Conservation (phyloP, 2,888 invertebrate species). For the Andrena fulva region DNA sequence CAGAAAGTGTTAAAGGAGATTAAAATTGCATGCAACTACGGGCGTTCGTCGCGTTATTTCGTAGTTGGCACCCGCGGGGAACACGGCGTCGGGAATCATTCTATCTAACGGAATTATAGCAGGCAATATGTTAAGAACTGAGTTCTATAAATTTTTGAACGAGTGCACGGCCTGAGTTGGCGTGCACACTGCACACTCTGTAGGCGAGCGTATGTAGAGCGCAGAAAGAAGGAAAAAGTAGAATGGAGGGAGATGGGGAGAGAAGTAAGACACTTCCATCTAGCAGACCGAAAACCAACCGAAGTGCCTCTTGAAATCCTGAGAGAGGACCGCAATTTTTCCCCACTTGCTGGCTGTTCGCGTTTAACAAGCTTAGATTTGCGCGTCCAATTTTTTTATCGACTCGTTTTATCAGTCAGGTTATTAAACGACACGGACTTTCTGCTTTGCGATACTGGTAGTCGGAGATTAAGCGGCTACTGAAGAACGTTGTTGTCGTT, state of each 20-base stretch:
- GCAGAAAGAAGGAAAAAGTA: slow-evolving; percentile 8
- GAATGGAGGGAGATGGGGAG: slow-evolving; percentile 3
- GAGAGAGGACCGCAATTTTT: slow-evolving; percentile 29
- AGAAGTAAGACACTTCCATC: slow-evolving; percentile 38
- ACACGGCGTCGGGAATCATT: too few relatives aligned
- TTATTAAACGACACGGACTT: neutral
- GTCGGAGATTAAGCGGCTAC: neutral
- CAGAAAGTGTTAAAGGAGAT: too few relatives aligned
- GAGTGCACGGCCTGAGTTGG: too few relatives aligned
- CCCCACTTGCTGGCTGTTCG: slow-evolving; percentile 7
- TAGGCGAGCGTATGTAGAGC: neutral
- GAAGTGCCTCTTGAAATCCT: slow-evolving; percentile 37
- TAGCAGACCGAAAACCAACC: slow-evolving; percentile 31
- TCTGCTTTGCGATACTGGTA: neutral
- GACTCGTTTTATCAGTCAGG: neutral
- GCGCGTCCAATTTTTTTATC: slow-evolving; percentile 7
- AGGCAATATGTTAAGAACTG: too few relatives aligned
- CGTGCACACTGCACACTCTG: too few relatives aligned
- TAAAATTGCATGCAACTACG: too few relatives aligned
- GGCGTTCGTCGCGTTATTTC: too few relatives aligned
- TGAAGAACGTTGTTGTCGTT: too few relatives aligned
- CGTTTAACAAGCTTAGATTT: slow-evolving; percentile 24
- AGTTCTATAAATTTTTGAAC: too few relatives aligned
- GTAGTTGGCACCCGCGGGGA: too few relatives aligned
- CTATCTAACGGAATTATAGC: too few relatives aligned